These are phyloP conservation scores for Trachelus troglodyta DNA, from an alignment of 2,888 invertebrate genomes.

Conservation along the genomic window DNA sequence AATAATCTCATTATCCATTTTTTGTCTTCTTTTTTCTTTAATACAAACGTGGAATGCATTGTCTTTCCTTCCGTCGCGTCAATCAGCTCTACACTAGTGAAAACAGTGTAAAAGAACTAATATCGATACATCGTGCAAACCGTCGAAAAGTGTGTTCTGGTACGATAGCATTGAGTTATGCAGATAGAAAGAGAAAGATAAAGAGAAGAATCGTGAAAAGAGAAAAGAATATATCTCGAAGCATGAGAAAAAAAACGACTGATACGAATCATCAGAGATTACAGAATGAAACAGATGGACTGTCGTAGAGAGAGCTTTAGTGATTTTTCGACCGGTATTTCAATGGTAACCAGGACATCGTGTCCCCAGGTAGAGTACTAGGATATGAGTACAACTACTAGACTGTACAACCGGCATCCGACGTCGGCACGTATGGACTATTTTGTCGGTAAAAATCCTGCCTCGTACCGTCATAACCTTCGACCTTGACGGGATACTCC, in stretches of 20 bases:
- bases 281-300: neutral
- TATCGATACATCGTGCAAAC: neutral
- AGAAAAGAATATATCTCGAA: neutral
- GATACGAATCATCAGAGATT: neutral
- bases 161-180: neutral
- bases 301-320: neutral
- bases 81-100: neutral
- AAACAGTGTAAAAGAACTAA: neutral
- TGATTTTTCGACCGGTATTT: no score
- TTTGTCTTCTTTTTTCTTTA: neutral
- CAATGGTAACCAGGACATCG: no score
- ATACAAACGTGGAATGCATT: constrained; percentile 33
- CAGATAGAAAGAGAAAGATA: neutral
- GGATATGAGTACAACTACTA: constrained; percentile 34
- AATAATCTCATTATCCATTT: constrained; percentile 18
- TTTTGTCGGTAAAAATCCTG: constrained; percentile 58
- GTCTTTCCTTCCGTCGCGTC: constrained; percentile 25
- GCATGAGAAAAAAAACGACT: constrained; percentile 5
- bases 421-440: constrained; percentile 56
- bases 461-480: constrained; percentile 51
- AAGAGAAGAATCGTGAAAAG: neutral
- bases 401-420: constrained; percentile 59
- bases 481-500: constrained; percentile 61
- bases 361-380: no score
- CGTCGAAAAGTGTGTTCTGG: neutral